Evolutionary conservation across 2,113 vertebrate genomes (phyloP).

Genomic region (Chaetops frenatus): DNA sequence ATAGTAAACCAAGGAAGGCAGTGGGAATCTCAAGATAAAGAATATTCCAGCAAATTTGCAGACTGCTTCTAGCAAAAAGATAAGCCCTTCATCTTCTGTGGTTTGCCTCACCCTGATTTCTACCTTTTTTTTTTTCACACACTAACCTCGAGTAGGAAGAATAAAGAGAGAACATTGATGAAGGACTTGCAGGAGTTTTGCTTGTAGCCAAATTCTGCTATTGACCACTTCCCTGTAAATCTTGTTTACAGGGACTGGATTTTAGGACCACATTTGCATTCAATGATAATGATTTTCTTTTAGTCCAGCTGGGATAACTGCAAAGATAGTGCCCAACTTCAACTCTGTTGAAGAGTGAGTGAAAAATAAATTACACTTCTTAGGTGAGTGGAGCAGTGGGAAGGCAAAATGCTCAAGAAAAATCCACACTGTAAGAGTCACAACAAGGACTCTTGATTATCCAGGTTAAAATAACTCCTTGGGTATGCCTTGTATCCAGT

Average conservation of each 20-base stretch:
- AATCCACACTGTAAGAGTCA: neutral
- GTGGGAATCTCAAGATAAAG: neutral
- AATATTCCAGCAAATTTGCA: neutral
- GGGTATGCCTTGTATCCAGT: neutral
- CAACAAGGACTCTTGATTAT: neutral
- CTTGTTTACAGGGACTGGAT: neutral
- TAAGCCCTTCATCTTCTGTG: neutral
- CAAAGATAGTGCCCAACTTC: slow-evolving; percentile 2
- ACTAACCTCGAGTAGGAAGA: neutral
- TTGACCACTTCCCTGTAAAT: neutral
- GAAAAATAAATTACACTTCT: neutral
- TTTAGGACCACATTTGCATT: slow-evolving; percentile 11
- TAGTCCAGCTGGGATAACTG: neutral
- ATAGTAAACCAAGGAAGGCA: neutral
- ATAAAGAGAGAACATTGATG: neutral
- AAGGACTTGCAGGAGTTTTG: slow-evolving; percentile 1
- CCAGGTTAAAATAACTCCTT: neutral
- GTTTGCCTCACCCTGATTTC: neutral
- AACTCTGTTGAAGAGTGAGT: neutral
- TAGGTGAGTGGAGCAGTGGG: neutral
- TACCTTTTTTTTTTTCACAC: neutral
- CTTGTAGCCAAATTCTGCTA: neutral
- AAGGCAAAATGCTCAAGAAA: slow-evolving; percentile 7
- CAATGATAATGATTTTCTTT: slow-evolving; percentile 38
- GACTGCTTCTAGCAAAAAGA: neutral